Evolutionary conservation across 2,113 vertebrate species (phyloP).

Genomic region (Chunga burmeisteri): DNA sequence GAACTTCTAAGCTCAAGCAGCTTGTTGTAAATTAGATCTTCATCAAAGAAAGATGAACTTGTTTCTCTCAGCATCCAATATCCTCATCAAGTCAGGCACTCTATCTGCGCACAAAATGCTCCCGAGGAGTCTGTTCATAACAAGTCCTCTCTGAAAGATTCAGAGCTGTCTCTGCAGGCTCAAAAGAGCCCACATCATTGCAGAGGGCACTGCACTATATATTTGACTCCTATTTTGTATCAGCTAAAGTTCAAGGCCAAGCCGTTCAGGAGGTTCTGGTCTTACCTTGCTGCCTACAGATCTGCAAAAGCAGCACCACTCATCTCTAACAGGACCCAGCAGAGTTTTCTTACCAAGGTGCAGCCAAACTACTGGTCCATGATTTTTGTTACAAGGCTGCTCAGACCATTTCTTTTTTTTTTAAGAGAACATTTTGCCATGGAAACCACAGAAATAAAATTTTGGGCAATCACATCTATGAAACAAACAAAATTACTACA

Average conservation of each 20-base stretch:
- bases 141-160: background rate
- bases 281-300: background rate
- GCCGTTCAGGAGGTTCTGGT: background rate
- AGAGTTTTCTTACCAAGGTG: background rate
- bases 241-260: background rate
- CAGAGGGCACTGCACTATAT: background rate
- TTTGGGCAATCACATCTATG: background rate
- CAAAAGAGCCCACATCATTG: rapidly evolving
- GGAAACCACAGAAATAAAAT: background rate
- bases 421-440: background rate
- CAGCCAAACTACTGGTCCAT: background rate
- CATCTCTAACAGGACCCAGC: background rate
- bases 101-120: background rate
- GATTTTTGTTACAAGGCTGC: background rate
- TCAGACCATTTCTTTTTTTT: background rate
- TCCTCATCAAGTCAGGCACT: background rate
- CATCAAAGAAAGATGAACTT: background rate
- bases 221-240: background rate
- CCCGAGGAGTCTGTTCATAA: background rate
- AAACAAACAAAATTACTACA: background rate
- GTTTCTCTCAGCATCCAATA: background rate
- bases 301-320: background rate
- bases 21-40: background rate
- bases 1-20: background rate
- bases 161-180: background rate